Percentiles rank a stretch among this genome's conserved stretches.
Conservation (phyloP, 2,113 vertebrate genomes). For the Catagonus wagneri region DNA sequence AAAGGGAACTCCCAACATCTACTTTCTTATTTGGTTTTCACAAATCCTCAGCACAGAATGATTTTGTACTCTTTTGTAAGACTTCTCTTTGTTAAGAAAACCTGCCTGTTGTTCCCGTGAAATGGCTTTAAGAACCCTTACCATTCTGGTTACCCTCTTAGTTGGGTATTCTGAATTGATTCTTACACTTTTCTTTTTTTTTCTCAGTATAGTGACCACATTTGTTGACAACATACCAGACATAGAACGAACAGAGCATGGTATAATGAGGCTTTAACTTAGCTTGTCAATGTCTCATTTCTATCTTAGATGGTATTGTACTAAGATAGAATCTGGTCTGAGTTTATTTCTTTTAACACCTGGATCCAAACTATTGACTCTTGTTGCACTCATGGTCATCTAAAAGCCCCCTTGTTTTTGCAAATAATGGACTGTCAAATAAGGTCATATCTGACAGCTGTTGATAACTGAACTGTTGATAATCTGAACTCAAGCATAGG, state of each 20-base stretch:
- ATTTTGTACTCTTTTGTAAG: neutral
- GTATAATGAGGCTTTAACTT: neutral
- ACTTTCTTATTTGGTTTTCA: neutral
- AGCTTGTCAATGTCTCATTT: neutral
- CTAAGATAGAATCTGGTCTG: neutral
- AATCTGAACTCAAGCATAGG: neutral
- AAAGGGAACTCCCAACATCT: neutral
- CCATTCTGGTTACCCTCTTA: neutral
- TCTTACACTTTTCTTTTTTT: neutral
- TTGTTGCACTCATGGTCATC: neutral
- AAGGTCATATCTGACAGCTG: neutral
- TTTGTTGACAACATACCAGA: neutral
- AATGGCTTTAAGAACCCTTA: neutral
- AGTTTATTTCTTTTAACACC: neutral
- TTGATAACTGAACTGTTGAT: neutral
- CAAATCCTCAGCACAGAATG: neutral
- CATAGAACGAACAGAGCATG: neutral
- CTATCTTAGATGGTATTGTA: neutral
- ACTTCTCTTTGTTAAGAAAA: neutral
- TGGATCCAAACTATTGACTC: neutral
- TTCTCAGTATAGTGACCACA: neutral
- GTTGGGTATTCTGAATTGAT: neutral
- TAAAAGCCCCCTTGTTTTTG: neutral
- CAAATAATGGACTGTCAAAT: neutral
- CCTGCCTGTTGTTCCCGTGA: neutral